phyloP scores from a whole-genome alignment of 2,797 vertebrate species.

The Takifugu ocellatus region DNA sequence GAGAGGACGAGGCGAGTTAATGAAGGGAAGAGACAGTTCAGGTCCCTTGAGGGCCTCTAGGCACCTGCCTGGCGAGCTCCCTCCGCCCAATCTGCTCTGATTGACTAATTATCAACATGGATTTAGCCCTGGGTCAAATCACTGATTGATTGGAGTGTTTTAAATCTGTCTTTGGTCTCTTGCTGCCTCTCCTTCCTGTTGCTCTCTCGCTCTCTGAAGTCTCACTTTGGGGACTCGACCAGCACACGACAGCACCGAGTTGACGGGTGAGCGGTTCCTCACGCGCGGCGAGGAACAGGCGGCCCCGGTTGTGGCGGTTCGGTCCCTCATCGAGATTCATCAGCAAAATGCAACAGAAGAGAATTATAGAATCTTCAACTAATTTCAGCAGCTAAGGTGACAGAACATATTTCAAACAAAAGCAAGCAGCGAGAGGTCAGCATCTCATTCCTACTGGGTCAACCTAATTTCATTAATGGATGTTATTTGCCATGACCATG shows the following conservation, averaged over 20 bases:
- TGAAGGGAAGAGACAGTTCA: slow-evolving; percentile 80
- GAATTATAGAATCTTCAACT: slow-evolving; percentile 57
- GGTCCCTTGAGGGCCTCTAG: slow-evolving; percentile 65
- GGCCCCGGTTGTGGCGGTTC: slow-evolving; percentile 36
- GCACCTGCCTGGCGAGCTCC: slow-evolving; percentile 63
- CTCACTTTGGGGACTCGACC: slow-evolving; percentile 40
- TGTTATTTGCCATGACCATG: slow-evolving; percentile 65
- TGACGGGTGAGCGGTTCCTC: slow-evolving; percentile 16
- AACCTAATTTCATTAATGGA: slow-evolving; percentile 68
- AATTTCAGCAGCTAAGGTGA: slow-evolving; percentile 58
- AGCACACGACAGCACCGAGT: slow-evolving; percentile 40
- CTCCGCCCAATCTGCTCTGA: slow-evolving; percentile 57
- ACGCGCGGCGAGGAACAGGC: slow-evolving; percentile 49
- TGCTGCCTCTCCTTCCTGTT: slow-evolving; percentile 37
- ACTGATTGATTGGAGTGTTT: slow-evolving; percentile 78
- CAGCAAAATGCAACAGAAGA: slow-evolving; percentile 46
- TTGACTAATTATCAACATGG: slow-evolving; percentile 78
- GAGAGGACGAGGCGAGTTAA: slow-evolving; percentile 80
- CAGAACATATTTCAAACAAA: slow-evolving; percentile 60
- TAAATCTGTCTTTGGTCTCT: slow-evolving; percentile 61
- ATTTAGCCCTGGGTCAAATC: slow-evolving; percentile 74
- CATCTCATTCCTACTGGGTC: slow-evolving; percentile 53
- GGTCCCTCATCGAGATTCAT: slow-evolving; percentile 57
- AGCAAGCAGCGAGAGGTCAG: slow-evolving; percentile 35
- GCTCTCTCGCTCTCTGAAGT: slow-evolving; percentile 23